Base-by-base conservation (phyloP, 2,888 invertebrate genomes). In the Tiliacea aurago region DNA sequence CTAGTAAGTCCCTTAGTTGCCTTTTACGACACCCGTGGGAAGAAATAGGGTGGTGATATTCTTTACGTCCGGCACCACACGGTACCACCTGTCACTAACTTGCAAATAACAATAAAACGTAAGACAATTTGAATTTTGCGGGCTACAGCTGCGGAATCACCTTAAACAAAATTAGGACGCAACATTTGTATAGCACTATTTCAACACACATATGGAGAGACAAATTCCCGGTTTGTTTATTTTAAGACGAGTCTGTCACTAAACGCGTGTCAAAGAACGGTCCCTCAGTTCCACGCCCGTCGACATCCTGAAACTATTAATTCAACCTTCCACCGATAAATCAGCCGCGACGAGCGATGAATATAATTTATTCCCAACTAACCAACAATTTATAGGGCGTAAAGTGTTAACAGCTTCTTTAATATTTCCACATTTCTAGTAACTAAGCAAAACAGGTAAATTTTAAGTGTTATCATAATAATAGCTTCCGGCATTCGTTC, bases 291-390 rank as follows among this genome's bases (percentile, higher is more conserved):
- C 76, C 70, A 73, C 83, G 85, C 75, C 86, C 81, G 86, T 85
- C 86, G 88, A 91, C 92, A 93, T 93, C 91, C 93, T 92, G 90
- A 92, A 92, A 92, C 93, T 90, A 93, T 94, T 93, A 94, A 93
- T 93, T 89, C 87, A 82, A 84, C 86, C 90, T 88, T 78, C 83
- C 78, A 84, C 80, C 90, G 76, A 92, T 94, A 93, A 93, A 93
- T 93, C 92, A 91, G 87, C 75, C 78, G 77, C 83, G 89, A 91
- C 88, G 89, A 90, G 83, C 88, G 90, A 91, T 91, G 90, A 89
- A 92, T 90, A 91, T 92, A 92, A 93, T 92, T 92, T 90, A 92
- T 92, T 88, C 84, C 88, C 88, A 86, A 87, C 90, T 87, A 85
- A 87, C 87, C 85, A 79, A 89, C 89, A 89, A 92, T 93, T 93